Evolutionary conservation across 23 tunicate species (phyloP).

Genomic region (Halocynthia aurantium): DNA sequence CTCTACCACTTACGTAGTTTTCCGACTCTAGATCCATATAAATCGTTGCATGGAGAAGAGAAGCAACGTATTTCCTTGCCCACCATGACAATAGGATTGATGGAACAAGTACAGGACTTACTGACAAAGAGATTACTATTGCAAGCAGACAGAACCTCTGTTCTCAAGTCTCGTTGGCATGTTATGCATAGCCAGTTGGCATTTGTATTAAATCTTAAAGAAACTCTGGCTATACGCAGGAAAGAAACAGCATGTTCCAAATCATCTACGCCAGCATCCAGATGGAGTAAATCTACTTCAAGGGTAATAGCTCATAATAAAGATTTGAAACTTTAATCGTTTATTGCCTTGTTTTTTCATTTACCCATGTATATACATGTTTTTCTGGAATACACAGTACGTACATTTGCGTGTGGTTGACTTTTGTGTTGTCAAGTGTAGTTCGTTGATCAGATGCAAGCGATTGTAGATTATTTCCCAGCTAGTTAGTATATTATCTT

Average conservation of each 20-base stretch:
- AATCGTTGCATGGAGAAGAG: not conserved
- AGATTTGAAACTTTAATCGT: slow-evolving; percentile 4
- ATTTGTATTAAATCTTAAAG: slow-evolving; percentile 28
- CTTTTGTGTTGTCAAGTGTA: too few species aligned
- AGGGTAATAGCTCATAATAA: slow-evolving; percentile 37
- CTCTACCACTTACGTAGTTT: slow-evolving; percentile 30
- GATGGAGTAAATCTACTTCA: slow-evolving; percentile 37
- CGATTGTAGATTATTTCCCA: too few species aligned
- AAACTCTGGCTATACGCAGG: not conserved
- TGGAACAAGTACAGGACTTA: slow-evolving; percentile 39
- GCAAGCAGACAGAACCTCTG: slow-evolving; percentile 25
- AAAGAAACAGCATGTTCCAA: slow-evolving; percentile 19
- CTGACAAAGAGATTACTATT: slow-evolving; percentile 34
- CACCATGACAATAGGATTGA: slow-evolving; percentile 11
- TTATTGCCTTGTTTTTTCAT: too few species aligned
- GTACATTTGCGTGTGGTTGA: too few species aligned
- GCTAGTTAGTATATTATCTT: too few species aligned
- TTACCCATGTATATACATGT: too few species aligned
- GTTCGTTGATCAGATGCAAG: too few species aligned
- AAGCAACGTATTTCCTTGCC: not conserved
- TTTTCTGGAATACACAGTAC: too few species aligned
- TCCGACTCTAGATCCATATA: slow-evolving; percentile 27
- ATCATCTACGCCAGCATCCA: slow-evolving; percentile 22
- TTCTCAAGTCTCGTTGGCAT: slow-evolving; percentile 42
- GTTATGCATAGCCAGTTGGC: slow-evolving; percentile 40